Percentiles rank a stretch among this genome's conserved stretches.
Evolutionary conservation across 2,113 vertebrate genomes (phyloP).

Genomic region (Atherinomorus stipes): DNA sequence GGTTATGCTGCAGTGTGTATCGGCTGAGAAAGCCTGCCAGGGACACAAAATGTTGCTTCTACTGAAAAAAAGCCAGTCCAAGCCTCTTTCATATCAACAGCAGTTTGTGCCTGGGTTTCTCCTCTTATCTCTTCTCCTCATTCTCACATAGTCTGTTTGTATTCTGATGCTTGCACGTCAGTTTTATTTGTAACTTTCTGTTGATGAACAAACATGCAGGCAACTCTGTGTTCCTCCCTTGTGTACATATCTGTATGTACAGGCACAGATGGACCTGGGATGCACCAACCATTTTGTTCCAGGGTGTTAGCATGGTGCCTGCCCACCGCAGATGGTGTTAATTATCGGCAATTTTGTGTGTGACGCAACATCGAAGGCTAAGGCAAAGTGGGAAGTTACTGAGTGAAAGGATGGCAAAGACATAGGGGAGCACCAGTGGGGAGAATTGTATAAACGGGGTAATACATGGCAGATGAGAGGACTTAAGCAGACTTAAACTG

Average conservation of each 20-base stretch:
- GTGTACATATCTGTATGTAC: slow-evolving; percentile 34
- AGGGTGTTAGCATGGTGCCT: slow-evolving; percentile 42
- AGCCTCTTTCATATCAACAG: slow-evolving; percentile 25
- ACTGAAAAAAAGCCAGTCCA: slow-evolving; percentile 34
- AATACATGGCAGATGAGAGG: not conserved
- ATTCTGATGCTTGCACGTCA: not conserved
- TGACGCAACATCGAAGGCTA: slow-evolving; percentile 11
- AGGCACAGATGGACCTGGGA: slow-evolving; percentile 59
- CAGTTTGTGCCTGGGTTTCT: not conserved
- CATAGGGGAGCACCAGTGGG: slow-evolving; percentile 11
- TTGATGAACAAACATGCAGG: slow-evolving; percentile 4
- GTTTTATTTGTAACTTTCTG: slow-evolving; percentile 8
- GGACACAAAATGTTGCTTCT: slow-evolving; percentile 52
- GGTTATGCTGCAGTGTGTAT: slow-evolving; percentile 45
- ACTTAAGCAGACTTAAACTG: slow-evolving; percentile 5
- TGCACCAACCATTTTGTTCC: slow-evolving; percentile 50
- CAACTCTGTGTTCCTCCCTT: slow-evolving; percentile 6
- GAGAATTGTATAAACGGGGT: not conserved
- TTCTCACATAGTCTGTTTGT: slow-evolving; percentile 10
- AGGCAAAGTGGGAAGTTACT: slow-evolving; percentile 18
- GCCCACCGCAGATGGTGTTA: slow-evolving; percentile 70
- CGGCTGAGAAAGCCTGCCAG: slow-evolving; percentile 45
- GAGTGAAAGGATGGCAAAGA: not conserved
- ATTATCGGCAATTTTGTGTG: slow-evolving; percentile 59
- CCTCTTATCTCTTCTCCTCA: slow-evolving; percentile 9